Percentiles rank a stretch among this genome's conserved stretches.
Evolutionary conservation across 2,888 invertebrate species (phyloP).

Genomic region (Dolomedes plantarius): DNA sequence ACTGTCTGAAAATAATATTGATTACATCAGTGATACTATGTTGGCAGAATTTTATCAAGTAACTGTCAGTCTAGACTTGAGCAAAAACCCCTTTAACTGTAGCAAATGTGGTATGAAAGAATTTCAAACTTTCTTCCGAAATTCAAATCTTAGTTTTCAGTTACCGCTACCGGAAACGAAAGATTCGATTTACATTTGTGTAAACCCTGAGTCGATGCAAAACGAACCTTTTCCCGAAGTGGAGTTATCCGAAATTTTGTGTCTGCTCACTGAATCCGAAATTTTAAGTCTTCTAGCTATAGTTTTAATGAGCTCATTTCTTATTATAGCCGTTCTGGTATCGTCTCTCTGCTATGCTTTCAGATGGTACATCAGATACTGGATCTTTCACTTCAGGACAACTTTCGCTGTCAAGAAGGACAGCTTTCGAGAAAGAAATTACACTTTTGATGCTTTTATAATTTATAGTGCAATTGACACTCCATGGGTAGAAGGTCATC

Average conservation of each 20-base stretch:
- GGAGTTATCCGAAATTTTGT: slow-evolving; percentile 6
- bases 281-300: not conserved
- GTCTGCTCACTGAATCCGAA: not conserved
- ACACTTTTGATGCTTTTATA: slow-evolving; percentile 83
- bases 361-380: slow-evolving; percentile 51
- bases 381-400: slow-evolving; percentile 21
- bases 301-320: not conserved
- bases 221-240: not conserved
- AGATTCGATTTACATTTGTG: not conserved
- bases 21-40: slow-evolving; percentile 9
- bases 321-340: not conserved
- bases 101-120: slow-evolving; percentile 37
- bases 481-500: slow-evolving; percentile 82
- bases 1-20: slow-evolving; percentile 26
- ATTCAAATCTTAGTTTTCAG: not conserved
- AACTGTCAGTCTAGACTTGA: slow-evolving; percentile 5
- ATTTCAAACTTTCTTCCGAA: slow-evolving; percentile 26
- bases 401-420: not conserved
- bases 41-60: slow-evolving; percentile 14
- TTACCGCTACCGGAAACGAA: not conserved
- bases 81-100: slow-evolving; percentile 40
- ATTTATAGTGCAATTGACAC: slow-evolving; percentile 83
- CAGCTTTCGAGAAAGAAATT: slow-evolving; percentile 55
- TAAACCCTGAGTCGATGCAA: not conserved
- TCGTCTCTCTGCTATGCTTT: not conserved